Evolutionary conservation across 2,888 invertebrate genomes (phyloP).

Genomic region (Aphidius colemani): DNA sequence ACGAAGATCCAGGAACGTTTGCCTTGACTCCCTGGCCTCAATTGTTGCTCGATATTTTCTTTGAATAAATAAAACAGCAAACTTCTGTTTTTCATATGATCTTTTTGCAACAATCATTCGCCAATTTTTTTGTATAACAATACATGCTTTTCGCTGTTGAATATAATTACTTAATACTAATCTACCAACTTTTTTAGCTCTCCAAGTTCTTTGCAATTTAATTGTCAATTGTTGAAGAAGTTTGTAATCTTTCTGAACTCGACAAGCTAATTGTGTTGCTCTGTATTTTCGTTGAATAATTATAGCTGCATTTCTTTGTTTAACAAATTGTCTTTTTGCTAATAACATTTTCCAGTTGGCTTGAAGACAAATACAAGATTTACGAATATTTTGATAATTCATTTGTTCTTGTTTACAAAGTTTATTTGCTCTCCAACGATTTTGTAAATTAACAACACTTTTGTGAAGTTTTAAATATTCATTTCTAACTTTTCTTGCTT

Average conservation of each 20-base stretch:
- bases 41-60: conserved; percentile 55
- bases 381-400: conserved; percentile 23
- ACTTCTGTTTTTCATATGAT: conserved; percentile 13
- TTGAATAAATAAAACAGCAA: conserved; percentile 59
- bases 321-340: too few species aligned
- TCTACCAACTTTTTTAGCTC: conserved; percentile 38
- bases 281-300: conserved; percentile 38
- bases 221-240: conserved; percentile 32
- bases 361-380: not conserved
- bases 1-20: conserved; percentile 33
- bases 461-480: conserved; percentile 33
- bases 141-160: too few species aligned
- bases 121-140: too few species aligned
- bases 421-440: conserved; percentile 50
- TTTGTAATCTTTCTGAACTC: conserved; percentile 27
- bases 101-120: not conserved
- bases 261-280: conserved; percentile 25
- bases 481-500: conserved; percentile 18
- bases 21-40: conserved; percentile 29
- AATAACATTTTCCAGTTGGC: too few species aligned
- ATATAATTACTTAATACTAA: too few species aligned
- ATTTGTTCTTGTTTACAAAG: conserved; percentile 10
- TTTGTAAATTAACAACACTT: conserved; percentile 39
- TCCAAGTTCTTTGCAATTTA: conserved; percentile 49
- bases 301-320: conserved; percentile 6